phyloP scores from a whole-genome alignment of 2,113 vertebrate species.

The Eleginops maclovinus region DNA sequence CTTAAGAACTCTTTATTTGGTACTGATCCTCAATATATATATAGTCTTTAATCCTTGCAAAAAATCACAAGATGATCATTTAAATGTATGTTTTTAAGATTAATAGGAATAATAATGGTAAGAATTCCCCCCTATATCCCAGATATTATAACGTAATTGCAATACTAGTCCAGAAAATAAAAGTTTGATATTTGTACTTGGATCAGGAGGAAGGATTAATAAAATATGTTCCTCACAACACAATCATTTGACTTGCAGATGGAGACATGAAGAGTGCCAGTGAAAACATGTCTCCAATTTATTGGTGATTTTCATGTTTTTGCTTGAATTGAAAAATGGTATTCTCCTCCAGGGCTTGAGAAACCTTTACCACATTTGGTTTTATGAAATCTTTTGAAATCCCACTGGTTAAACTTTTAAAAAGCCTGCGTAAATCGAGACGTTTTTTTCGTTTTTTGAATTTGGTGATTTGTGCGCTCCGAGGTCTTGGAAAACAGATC shows the following conservation, averaged over 20 bases:
- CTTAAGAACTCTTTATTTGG: too few relatives aligned
- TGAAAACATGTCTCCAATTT: conserved; percentile 18
- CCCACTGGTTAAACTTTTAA: conserved; percentile 4
- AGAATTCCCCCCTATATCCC: too few relatives aligned
- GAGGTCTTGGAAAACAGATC: not conserved
- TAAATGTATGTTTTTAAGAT: too few relatives aligned
- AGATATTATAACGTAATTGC: too few relatives aligned
- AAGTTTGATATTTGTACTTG: too few relatives aligned
- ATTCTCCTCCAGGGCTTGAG: conserved; percentile 17
- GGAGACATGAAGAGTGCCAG: not conserved
- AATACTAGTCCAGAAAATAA: too few relatives aligned
- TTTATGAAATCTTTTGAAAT: conserved; percentile 51
- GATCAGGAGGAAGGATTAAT: not conserved
- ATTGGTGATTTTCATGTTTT: conserved; percentile 46
- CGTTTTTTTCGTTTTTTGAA: too few relatives aligned
- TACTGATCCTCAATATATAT: too few relatives aligned
- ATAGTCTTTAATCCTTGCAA: too few relatives aligned
- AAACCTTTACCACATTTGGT: conserved; percentile 42
- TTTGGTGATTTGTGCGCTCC: not conserved
- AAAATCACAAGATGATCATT: too few relatives aligned
- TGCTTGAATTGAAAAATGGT: conserved; percentile 24
- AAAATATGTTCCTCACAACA: not conserved
- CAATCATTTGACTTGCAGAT: conserved; percentile 3
- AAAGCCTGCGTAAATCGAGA: too few relatives aligned
- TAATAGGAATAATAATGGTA: too few relatives aligned